Conservation (phyloP, 2,113 vertebrate species). For the Syrmaticus mikado region DNA sequence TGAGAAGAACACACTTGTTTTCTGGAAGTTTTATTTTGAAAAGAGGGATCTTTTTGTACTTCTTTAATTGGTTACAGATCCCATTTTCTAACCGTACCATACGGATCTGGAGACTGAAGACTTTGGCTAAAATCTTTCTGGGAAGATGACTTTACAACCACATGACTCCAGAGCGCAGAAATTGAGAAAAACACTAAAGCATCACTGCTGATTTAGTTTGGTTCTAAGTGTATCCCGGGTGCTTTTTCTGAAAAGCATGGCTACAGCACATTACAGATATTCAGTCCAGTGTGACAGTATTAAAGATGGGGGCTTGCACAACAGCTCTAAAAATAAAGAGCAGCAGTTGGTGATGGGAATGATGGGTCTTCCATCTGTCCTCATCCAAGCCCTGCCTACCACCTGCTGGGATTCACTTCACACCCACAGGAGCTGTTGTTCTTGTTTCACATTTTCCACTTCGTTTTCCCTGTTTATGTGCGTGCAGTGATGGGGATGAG, state of each 20-base stretch:
- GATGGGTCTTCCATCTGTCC: neutral
- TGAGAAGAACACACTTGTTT: accelerated
- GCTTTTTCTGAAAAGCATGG: neutral
- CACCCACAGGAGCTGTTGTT: neutral
- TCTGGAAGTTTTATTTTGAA: neutral
- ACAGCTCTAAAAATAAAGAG: neutral
- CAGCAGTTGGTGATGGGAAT: neutral
- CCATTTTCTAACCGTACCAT: neutral
- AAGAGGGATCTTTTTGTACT: neutral
- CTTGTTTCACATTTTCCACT: neutral
- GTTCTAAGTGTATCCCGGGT: neutral
- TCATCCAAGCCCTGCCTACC: neutral
- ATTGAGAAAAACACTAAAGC: neutral
- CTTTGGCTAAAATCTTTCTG: neutral
- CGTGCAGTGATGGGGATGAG: neutral
- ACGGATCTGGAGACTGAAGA: neutral
- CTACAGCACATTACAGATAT: neutral
- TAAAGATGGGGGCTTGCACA: neutral
- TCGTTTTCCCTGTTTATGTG: accelerated
- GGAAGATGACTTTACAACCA: neutral
- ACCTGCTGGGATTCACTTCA: neutral
- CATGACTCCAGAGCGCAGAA: accelerated
- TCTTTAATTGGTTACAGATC: neutral
- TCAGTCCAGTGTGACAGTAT: neutral
- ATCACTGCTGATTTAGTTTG: neutral